phyloP scores from a whole-genome alignment of 2,113 vertebrate species.

The Pholis gunnellus region DNA sequence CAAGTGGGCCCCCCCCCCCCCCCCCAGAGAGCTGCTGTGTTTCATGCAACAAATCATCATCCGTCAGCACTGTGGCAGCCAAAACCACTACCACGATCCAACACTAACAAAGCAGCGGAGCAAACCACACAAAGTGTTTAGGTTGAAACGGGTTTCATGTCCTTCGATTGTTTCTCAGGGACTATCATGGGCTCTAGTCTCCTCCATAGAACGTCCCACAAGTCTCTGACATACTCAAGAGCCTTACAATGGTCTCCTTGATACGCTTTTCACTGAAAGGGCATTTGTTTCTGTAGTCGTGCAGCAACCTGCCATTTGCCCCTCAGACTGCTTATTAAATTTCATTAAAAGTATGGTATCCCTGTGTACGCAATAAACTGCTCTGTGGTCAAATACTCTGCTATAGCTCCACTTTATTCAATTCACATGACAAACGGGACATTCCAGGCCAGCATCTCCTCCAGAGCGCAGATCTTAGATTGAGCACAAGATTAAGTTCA shows the following conservation, averaged over 20 bases:
- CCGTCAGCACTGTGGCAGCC: conserved; percentile 65
- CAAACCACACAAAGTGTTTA: conserved; percentile 60
- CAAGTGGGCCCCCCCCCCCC: conserved; percentile 58
- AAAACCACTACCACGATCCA: conserved; percentile 61
- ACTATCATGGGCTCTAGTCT: conserved; percentile 1
- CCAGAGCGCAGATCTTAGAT: background rate
- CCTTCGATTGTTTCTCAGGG: conserved; percentile 72
- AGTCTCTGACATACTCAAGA: conserved; percentile 18
- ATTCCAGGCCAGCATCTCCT: conserved; percentile 28
- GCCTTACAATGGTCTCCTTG: conserved; percentile 45
- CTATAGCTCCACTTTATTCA: conserved; percentile 33
- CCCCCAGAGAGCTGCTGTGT: conserved; percentile 47
- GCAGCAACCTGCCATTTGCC: conserved; percentile 41
- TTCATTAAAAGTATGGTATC: conserved; percentile 53
- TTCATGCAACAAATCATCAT: conserved; percentile 65
- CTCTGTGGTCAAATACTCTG: conserved; percentile 21
- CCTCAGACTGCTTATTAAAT: conserved; percentile 58
- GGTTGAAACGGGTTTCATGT: conserved; percentile 60
- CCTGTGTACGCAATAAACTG: conserved; percentile 48
- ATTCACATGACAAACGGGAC: conserved; percentile 43
- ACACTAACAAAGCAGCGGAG: conserved; percentile 69
- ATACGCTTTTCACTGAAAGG: conserved; percentile 28
- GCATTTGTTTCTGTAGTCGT: conserved; percentile 30
- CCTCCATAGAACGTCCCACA: conserved; percentile 2
- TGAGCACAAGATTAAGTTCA: background rate